A percentile compares a stretch with the other conserved stretches of the same genome.
Conservation (phyloP, 2,797 vertebrate species). For the Rhadinocentrus ornatus region DNA sequence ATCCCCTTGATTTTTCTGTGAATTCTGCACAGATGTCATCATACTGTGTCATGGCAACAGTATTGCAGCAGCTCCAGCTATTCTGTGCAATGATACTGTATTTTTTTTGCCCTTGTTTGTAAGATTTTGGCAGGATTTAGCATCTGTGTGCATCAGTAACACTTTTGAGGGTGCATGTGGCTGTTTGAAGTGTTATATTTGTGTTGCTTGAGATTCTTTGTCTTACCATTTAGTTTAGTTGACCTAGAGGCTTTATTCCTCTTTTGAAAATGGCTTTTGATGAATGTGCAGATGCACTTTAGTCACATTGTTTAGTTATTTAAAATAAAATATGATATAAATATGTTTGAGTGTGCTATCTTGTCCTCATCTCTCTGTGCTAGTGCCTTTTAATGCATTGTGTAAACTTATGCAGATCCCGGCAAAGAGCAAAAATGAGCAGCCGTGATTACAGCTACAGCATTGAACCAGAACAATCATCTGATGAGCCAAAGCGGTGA, state of each 20-base stretch:
- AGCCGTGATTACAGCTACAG: conserved; percentile 25
- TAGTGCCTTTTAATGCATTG: not conserved
- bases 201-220: not conserved
- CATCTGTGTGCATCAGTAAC: conserved; percentile 10
- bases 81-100: not conserved
- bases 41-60: not conserved
- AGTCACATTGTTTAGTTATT: not conserved
- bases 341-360: not conserved
- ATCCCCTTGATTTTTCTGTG: not conserved
- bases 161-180: not conserved
- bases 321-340: not conserved
- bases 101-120: not conserved
- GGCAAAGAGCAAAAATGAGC: conserved; percentile 26
- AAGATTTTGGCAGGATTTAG: not conserved
- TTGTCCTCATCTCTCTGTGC: not conserved
- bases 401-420: not conserved
- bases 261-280: not conserved
- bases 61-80: not conserved
- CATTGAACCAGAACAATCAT: conserved; percentile 50
- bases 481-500: conserved; percentile 66
- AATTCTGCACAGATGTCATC: not conserved
- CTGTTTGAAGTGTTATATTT: conserved; percentile 21
- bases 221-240: not conserved
- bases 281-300: not conserved
- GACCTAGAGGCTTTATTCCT: not conserved